phyloP scores from a whole-genome alignment of 2,113 vertebrate genomes.

The Syngnathus typhle region DNA sequence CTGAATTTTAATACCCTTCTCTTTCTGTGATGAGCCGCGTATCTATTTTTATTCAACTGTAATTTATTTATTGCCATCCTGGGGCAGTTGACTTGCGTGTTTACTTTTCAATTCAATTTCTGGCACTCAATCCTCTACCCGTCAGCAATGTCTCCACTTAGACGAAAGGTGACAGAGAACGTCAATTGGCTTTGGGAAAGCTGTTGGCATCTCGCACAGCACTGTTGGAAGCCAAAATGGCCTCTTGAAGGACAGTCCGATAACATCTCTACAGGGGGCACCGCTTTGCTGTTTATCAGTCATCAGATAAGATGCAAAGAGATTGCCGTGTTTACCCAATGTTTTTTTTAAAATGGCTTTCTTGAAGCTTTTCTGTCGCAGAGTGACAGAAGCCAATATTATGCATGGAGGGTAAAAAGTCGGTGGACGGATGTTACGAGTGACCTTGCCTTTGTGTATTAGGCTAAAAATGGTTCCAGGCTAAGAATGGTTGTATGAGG shows the following conservation, averaged over 20 bases:
- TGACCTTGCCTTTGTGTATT: too few species aligned
- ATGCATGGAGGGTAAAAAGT: neutral
- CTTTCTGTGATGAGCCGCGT: too few species aligned
- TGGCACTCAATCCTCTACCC: slow-evolving; percentile 40
- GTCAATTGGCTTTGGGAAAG: slow-evolving; percentile 48
- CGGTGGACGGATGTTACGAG: neutral
- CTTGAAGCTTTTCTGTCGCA: neutral
- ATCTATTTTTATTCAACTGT: neutral
- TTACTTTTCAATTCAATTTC: slow-evolving; percentile 50
- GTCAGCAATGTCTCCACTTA: slow-evolving; percentile 46
- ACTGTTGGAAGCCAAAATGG: neutral
- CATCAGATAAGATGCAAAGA: slow-evolving; percentile 27
- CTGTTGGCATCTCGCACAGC: slow-evolving; percentile 28
- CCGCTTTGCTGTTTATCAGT: slow-evolving; percentile 1
- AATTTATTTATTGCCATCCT: slow-evolving; percentile 39
- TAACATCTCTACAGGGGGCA: slow-evolving; percentile 19
- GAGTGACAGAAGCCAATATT: neutral
- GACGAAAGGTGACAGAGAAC: slow-evolving; percentile 51
- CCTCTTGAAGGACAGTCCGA: slow-evolving; percentile 13
- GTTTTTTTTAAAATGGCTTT: neutral
- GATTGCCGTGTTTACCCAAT: neutral
- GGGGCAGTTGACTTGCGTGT: slow-evolving; percentile 29
- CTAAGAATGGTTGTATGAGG: too few species aligned
- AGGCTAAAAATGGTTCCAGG: too few species aligned
- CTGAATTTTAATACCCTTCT: neutral